Evolutionary conservation across 2,888 invertebrate species (phyloP), one percentile per base, ranked within the genome.

Genomic region (Acronicta psi): DNA sequence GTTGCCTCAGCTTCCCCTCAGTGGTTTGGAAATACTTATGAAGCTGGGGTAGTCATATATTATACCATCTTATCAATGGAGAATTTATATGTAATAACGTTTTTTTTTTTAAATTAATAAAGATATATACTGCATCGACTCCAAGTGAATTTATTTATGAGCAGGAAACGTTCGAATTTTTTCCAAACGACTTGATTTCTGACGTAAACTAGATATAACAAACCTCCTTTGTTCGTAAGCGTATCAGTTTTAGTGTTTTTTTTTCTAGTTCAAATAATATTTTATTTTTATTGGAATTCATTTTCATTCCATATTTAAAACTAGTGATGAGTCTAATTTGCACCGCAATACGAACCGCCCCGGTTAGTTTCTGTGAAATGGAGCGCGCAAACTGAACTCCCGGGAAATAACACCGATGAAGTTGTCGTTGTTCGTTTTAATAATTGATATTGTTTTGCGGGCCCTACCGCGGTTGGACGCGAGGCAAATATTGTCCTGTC

Each of bases 361-460:
- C 50, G 63, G 72, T 69, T 65, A 69, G 75, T 72, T 69, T 45
- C 63, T 52, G 75, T 75, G 75, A 77, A 81, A 74, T 77, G 75
- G 70, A 77, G 71, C 70, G 59, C 40, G 59, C 54, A 47, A 74
- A 68, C 71, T 57, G 64, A 77, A 68, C 69, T 69, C 73, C 49
- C 69, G 73, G 80, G 72, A 77, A 76, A 80, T 74, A 77, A 73
- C 64, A 59, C 51, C 68, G 60, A 75, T 78, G 73, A 73, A 59
- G 57, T 76, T 74, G 72, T 69, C 70, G 57, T 38, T 52, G 53
- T 46, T 29, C 59, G 61, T 61, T 61, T 78, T 70, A 76, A 78
- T 78, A 78, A 75, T 71, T 70, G 63, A 78, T 70, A 65, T 67
- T 67, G 61, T 72, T 67, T 64, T 65, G 75, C 46, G 47, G 52